Conservation (phyloP, 2,888 invertebrate genomes). For the Drosophila trichaetosa region DNA sequence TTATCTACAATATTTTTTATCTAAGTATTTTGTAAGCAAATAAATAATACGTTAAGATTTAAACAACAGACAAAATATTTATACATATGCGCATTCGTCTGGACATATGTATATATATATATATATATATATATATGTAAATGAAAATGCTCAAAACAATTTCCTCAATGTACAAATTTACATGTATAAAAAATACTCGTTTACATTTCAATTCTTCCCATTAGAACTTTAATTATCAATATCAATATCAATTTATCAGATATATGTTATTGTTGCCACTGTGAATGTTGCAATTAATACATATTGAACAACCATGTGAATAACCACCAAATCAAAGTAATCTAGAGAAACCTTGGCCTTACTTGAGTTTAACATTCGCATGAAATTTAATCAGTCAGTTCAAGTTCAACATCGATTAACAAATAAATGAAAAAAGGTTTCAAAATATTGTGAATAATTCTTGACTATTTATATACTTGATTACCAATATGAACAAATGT, state of each 20-base stretch:
- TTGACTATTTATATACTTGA: background rate
- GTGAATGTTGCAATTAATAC: conserved; percentile 9
- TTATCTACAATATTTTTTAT: conserved; percentile 61
- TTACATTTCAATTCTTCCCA: background rate
- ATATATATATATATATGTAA: background rate
- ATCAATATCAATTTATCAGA: background rate
- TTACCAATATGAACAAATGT: background rate
- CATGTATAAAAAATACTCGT: background rate
- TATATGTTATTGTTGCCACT: background rate
- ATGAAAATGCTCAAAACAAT: background rate
- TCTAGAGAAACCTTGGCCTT: conserved; percentile 23
- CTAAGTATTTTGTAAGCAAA: conserved; percentile 52
- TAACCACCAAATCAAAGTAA: conserved; percentile 11
- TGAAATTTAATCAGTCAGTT: conserved; percentile 56
- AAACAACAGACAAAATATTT: conserved; percentile 45
- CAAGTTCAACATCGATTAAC: conserved; percentile 52
- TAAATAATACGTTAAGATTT: conserved; percentile 46
- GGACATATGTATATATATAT: background rate
- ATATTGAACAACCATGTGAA: background rate
- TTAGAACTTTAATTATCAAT: background rate
- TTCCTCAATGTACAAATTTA: background rate
- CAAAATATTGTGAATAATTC: background rate
- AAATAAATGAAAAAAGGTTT: background rate
- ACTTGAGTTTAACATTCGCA: conserved; percentile 9
- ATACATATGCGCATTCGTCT: conserved; percentile 32